Evolutionary conservation across 2,113 vertebrate genomes (phyloP).

Genomic region (Paratilapia polleni): DNA sequence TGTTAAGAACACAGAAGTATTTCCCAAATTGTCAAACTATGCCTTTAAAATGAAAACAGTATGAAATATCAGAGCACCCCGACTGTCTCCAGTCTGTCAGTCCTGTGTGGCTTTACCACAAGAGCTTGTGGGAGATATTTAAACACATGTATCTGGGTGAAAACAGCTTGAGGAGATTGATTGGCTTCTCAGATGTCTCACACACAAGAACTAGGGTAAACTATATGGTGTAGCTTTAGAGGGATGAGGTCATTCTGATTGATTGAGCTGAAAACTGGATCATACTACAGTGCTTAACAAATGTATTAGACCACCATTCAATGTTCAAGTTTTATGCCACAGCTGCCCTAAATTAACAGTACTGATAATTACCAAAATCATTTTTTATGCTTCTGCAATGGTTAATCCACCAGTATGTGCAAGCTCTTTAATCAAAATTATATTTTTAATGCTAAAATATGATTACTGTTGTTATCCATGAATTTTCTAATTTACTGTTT

Average conservation of each 20-base stretch:
- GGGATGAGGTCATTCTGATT: neutral
- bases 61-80: neutral
- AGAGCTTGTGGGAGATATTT: neutral
- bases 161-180: neutral
- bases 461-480: no score
- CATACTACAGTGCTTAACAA: no score
- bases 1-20: neutral
- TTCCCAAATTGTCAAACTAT: neutral
- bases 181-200: neutral
- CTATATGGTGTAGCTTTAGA: constrained; percentile 1
- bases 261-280: neutral
- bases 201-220: neutral
- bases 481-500: no score
- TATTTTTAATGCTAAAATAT: no score
- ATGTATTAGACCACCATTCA: no score
- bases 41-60: neutral
- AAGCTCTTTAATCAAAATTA: no score
- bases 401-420: no score
- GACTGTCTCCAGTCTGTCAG: neutral
- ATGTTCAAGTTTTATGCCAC: no score
- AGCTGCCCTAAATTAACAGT: no score
- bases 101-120: neutral
- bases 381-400: no score
- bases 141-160: neutral
- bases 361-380: no score